Evolutionary conservation across 2,888 invertebrate genomes (phyloP), one percentile per base, ranked within the genome.

Genomic region (Drosophila meridionalis): DNA sequence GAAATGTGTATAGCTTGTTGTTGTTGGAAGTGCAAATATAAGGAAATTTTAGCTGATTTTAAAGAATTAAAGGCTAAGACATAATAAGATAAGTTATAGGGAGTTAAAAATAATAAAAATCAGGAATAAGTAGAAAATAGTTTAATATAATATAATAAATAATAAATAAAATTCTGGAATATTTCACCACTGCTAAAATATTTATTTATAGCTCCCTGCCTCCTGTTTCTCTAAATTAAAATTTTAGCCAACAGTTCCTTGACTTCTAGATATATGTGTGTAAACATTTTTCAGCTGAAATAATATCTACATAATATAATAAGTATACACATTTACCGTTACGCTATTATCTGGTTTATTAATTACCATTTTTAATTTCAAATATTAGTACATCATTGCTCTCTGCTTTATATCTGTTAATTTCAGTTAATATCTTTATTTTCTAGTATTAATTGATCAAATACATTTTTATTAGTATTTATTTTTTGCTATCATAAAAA

Each of bases 371-470:
- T 26, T 7, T 12, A 59, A 26, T 30, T n/a, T 42, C n/a, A n/a
- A 48, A 3, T 12, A 26, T 4, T 9, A 7, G 20, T 20, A 32
- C 9, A 4, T 20, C 32, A 20, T 1, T 40, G 14, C 20, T 12
- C n/a, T 45, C 4, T 12, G 1, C 11, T 8, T 7, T 43, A 8
- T 26, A 11, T 7, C 12, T 28, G 28, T 68, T 26, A 34, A 42
- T 14, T 60, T 30, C 2, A 1, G n/a, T 8, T 53, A 9, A 62
- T 76, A 63, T 55, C 48, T 43, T 20, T 20, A 52, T 32, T 63
- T 52, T 32, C 40, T 56, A 43, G 52, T 32, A 53, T 20, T 47
- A 64, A 73, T 72, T 72, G 48, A 75, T 62, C 60, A 67, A 69
- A 65, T 47, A 61, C 63, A 67, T 28, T 26, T 55, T 32, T 61